Evolutionary conservation across 2,113 vertebrate genomes (phyloP).

Genomic region (Myrmophylax atrothorax): DNA sequence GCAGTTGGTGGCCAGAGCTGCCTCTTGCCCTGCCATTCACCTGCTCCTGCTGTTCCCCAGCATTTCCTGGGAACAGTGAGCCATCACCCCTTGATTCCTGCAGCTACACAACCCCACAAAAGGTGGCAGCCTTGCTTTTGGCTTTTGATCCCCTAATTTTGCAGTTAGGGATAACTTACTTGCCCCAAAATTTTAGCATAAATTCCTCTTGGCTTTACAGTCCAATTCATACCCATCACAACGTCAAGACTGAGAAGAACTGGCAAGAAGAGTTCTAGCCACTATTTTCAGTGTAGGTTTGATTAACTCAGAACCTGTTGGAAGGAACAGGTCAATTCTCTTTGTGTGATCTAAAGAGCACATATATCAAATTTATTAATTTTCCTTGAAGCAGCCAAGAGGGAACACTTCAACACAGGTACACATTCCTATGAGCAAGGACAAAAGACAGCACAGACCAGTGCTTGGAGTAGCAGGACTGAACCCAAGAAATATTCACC

Average conservation of each 20-base stretch:
- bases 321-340: not conserved
- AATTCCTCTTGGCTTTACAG: not conserved
- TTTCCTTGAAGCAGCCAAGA: not conserved
- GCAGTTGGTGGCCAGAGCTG: not conserved
- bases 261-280: not conserved
- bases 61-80: not conserved
- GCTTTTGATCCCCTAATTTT: not conserved
- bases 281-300: not conserved
- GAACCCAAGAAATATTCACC: not conserved
- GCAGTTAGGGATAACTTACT: not conserved
- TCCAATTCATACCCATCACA: not conserved
- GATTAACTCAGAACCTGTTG: not conserved
- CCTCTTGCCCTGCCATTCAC: not conserved
- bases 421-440: not conserved
- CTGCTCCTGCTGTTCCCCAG: not conserved
- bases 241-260: not conserved
- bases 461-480: not conserved
- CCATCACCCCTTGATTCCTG: not conserved
- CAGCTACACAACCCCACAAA: not conserved
- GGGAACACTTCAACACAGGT: not conserved
- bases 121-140: not conserved
- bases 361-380: not conserved
- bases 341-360: not conserved
- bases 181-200: not conserved
- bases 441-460: not conserved